These are phyloP conservation scores for Pristis pectinata DNA, from an alignment of 2,797 vertebrate genomes.

Conservation along the genomic window DNA sequence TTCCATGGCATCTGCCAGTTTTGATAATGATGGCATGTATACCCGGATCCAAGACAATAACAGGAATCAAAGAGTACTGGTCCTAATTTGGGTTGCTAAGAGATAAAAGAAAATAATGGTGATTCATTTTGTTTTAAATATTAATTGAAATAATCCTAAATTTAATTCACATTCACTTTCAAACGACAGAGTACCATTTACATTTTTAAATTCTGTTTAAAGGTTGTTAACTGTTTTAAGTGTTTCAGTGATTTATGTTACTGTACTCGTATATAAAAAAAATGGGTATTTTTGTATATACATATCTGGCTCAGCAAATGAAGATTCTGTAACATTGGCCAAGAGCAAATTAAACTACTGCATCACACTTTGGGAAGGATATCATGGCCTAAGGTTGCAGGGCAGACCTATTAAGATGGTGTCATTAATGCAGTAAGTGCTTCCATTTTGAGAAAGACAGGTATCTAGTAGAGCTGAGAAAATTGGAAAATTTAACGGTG, in stretches of 20 bases:
- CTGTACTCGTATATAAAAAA: too few relatives aligned
- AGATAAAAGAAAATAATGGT: background rate
- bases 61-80: background rate
- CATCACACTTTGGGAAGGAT: background rate
- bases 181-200: too few relatives aligned
- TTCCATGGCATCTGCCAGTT: background rate
- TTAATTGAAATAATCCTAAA: too few relatives aligned
- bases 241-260: too few relatives aligned
- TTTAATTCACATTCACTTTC: too few relatives aligned
- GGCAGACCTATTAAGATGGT: background rate
- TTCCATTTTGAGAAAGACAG: too few relatives aligned
- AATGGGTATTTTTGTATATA: background rate
- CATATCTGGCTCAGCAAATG: background rate
- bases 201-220: too few relatives aligned
- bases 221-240: too few relatives aligned
- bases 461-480: too few relatives aligned
- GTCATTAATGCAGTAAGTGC: background rate
- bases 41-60: background rate
- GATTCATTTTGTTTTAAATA: too few relatives aligned
- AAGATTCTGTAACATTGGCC: background rate
- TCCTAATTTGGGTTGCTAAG: background rate
- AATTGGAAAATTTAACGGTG: too few relatives aligned
- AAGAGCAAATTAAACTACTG: background rate
- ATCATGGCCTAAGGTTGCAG: background rate
- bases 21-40: background rate